Evolutionary conservation across 2,797 vertebrate genomes (phyloP), one percentile per base, ranked within the genome.

Genomic region (Rhinogobio ventralis): DNA sequence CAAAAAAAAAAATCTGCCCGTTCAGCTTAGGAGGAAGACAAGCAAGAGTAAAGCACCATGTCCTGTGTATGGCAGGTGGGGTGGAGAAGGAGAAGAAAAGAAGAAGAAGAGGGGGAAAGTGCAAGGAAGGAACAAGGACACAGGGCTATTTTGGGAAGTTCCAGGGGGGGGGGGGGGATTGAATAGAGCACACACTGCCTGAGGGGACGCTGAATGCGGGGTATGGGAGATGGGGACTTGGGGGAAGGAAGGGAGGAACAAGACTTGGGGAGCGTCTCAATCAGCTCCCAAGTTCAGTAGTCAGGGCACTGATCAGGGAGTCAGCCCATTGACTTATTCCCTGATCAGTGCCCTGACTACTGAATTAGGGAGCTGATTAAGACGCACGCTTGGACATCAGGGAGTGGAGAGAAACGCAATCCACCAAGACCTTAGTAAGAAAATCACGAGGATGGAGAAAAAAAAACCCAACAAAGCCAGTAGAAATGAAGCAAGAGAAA

Each of bases 121-220:
- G 71, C 55, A 73, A 69, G 73, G 78, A 77, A 73, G 77, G 75
- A 85, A 88, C 72, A 86, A 88, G 87, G 85, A 87, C 86, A 82
- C 67, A 19, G 64, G 39, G 82, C 76, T 88, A 87, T 87, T 88
- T 86, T 75, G 73, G 86, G 82, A 83, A 86, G 85, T 14, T 69
- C 55, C 9, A 1, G 14, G 13, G 46, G n/a, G 46, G 57, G 62
- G 15, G 62, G 36, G 17, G 33, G 67, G 33, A 46, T 14, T 57
- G 57, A 64, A 78, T 13, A 81, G 66, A 83, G 72, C 46, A 51
- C 60, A 77, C 0, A 7, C 36, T 9, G 86, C 82, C 86, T 81
- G 66, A 82, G 79, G 73, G 64, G 19, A 82, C 2, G 45, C 42
- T 42, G 66, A 83, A 83, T 45, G 66, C 9, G 13, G 74, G 79